Base-by-base conservation (phyloP, 2,888 invertebrate genomes). In the Antheraea yamamai region DNA sequence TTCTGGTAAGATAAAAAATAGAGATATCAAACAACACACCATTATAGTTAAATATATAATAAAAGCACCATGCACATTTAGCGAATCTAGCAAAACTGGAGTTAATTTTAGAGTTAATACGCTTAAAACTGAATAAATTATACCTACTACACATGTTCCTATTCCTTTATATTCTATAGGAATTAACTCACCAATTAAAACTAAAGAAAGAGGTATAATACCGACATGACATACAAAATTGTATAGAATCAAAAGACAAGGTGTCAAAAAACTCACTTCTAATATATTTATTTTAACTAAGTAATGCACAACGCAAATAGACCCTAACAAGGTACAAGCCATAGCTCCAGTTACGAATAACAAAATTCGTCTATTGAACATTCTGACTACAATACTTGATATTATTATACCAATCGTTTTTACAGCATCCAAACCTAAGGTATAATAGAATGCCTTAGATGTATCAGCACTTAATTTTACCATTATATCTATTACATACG, bases 251-350 rank as follows among this genome's bases (percentile, higher is more conserved):
- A 61, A 23, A 61, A 61, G 61, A n/a, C 23, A 61, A 7, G 61
- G 61, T n/a, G 61, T 61, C n/a, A 61, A 61, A 23, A 61, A 61
- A 61, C 61, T n/a, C 61, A 61, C 61, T 61, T n/a, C n/a, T 61
- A 61, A 61, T n/a, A 61, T 23, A 23, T 61, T 61, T 61, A 61
- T n/a, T 61, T 61, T n/a, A n/a, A n/a, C n/a, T n/a, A 61, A n/a
- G 61, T 61, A 61, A 61, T 61, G 20, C 61, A 61, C 61, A 61
- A 61, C 12, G 61, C 61, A 61, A 23, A 61, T 61, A 10, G 61
- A 61, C n/a, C 61, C 61, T 61, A 61, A 61, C 7, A 23, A 20
- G 23, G 61, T 23, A n/a, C 61, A 61, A 61, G 61, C n/a, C 23
- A 20, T 20, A n/a, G 61, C 61, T 61, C 61, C 61, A 23, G 61